Percentiles rank a stretch among this genome's conserved stretches.
Evolutionary conservation across 1,140 invertebrate species (phyloP).

Genomic region (Nomia melanderi): DNA sequence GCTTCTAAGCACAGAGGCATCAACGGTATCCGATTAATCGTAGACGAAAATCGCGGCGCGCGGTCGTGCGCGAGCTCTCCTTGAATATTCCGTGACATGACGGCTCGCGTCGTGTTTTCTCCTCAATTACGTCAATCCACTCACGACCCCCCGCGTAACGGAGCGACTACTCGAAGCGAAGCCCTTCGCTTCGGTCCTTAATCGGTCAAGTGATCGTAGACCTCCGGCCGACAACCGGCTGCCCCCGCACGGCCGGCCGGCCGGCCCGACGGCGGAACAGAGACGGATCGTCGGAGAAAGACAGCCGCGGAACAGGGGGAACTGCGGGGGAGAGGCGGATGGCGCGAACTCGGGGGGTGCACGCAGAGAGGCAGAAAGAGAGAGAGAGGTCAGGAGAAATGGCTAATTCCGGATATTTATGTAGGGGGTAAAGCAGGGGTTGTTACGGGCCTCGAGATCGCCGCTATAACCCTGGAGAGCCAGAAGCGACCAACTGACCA

Average conservation of each 20-base stretch:
- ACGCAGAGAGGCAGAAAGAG: constrained; percentile 38
- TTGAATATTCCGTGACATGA: constrained; percentile 67
- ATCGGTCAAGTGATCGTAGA: constrained; percentile 81
- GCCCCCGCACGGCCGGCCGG: constrained; percentile 42
- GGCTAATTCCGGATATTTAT: constrained; percentile 82
- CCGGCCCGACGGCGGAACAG: neutral
- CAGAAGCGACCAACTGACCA: constrained; percentile 82
- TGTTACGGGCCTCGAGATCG: constrained; percentile 80
- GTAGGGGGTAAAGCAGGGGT: constrained; percentile 79
- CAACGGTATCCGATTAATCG: constrained; percentile 53
- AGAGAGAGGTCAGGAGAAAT: constrained; percentile 79
- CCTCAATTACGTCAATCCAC: constrained; percentile 82
- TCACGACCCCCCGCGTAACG: constrained; percentile 74
- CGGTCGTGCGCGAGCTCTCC: neutral
- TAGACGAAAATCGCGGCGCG: constrained; percentile 12
- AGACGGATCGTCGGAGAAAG: constrained; percentile 26
- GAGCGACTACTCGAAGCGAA: constrained; percentile 77
- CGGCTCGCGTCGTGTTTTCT: constrained; percentile 77
- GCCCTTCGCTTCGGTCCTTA: constrained; percentile 76
- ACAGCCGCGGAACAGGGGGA: constrained; percentile 18
- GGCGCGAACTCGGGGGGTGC: constrained; percentile 43
- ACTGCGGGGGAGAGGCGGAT: constrained; percentile 35
- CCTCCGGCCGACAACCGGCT: constrained; percentile 67
- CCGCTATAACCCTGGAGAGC: constrained; percentile 79
- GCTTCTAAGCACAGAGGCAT: neutral